These are phyloP conservation scores for Lacerta viridis DNA, from an alignment of 2,797 vertebrate species.

Conservation along the genomic window DNA sequence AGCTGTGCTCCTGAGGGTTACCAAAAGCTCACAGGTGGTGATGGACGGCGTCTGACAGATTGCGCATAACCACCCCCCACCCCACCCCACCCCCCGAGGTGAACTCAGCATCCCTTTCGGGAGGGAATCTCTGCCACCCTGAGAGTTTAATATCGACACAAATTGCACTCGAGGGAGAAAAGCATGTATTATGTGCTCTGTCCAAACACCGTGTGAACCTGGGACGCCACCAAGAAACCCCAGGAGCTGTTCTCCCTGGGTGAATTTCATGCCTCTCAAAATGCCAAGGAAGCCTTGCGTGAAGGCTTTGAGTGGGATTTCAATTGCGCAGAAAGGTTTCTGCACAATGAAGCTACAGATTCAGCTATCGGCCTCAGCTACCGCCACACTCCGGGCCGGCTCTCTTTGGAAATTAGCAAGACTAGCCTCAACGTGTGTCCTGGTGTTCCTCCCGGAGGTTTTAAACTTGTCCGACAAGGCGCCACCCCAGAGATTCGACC, in stretches of 20 bases:
- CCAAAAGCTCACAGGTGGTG: neutral
- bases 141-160: neutral
- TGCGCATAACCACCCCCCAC: neutral
- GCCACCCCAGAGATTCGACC: neutral
- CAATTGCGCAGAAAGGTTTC: neutral
- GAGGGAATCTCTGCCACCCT: neutral
- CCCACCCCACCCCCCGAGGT: constrained; percentile 3
- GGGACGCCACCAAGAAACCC: neutral
- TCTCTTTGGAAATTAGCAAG: neutral
- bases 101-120: constrained; percentile 39
- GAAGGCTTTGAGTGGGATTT: neutral
- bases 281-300: neutral
- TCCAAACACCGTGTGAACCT: neutral
- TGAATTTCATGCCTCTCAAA: neutral
- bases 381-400: neutral
- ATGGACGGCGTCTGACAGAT: constrained; percentile 45
- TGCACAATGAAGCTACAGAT: neutral
- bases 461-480: neutral
- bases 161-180: neutral
- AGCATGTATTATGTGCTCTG: neutral
- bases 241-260: neutral
- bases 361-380: neutral
- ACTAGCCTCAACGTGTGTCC: neutral
- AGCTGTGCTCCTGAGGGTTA: neutral
- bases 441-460: neutral